These are phyloP conservation scores for Stichopus chloronotus DNA, from an alignment of 35 echinoderm and acorn worm genomes.

Conservation along the genomic window DNA sequence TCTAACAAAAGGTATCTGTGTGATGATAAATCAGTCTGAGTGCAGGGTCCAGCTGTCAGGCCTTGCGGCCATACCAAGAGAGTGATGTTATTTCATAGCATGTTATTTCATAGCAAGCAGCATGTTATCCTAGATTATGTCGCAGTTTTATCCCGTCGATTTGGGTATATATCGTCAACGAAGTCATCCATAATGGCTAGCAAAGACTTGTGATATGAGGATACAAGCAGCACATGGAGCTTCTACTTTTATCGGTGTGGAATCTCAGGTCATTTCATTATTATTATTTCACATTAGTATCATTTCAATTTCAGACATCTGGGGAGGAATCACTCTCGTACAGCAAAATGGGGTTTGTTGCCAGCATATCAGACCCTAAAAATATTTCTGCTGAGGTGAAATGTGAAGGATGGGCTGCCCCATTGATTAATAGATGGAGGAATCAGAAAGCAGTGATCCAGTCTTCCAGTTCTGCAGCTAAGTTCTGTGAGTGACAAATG, in stretches of 20 bases:
- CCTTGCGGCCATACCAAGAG: no score
- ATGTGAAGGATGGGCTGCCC: constrained; percentile 4
- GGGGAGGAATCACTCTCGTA: background rate
- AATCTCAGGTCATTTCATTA: background rate
- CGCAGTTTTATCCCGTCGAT: background rate
- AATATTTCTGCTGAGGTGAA: background rate
- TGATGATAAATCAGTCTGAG: no score
- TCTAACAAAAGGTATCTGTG: no score
- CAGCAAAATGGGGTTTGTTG: background rate
- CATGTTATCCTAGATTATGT: background rate
- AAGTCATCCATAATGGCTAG: background rate
- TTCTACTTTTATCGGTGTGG: background rate
- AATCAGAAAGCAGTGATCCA: background rate
- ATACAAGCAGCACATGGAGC: background rate
- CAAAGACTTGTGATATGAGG: background rate
- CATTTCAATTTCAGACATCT: background rate
- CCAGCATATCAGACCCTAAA: background rate
- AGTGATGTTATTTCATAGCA: no score
- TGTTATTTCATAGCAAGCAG: no score
- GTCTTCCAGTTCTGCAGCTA: background rate
- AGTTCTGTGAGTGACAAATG: constrained; percentile 33
- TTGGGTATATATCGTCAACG: background rate
- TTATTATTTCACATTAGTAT: background rate
- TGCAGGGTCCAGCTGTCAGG: no score
- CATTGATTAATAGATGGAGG: background rate